A percentile compares a stretch with the other conserved stretches of the same genome.
Conservation (phyloP, 1,140 invertebrate species). For the Drosophila tristis region DNA sequence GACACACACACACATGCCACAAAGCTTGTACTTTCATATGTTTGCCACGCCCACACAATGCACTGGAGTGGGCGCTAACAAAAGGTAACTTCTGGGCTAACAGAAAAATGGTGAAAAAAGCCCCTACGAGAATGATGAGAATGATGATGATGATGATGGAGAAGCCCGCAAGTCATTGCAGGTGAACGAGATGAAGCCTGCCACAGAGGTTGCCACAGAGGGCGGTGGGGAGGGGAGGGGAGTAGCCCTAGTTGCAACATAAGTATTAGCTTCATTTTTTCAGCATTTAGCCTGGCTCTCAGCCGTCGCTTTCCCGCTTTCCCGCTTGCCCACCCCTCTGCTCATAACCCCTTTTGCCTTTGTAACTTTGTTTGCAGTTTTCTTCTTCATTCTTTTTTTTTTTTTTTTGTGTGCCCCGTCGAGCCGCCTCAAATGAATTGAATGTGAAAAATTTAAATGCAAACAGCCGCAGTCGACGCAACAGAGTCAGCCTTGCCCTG, state of each 20-base stretch:
- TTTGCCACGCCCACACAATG: conserved; percentile 70
- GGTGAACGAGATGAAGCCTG: conserved; percentile 33
- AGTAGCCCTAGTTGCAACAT: conserved; percentile 69
- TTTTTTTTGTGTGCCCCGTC: conserved; percentile 50
- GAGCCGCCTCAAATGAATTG: conserved; percentile 81
- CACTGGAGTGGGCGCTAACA: conserved; percentile 38
- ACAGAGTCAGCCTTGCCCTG: conserved; percentile 35
- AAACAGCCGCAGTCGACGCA: conserved; percentile 75
- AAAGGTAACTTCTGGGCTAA: conserved; percentile 51
- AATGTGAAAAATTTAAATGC: conserved; percentile 82
- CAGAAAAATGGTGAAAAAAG: conserved; percentile 42
- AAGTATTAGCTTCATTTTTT: conserved; percentile 80
- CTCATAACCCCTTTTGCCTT: conserved; percentile 46
- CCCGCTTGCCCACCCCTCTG: no score
- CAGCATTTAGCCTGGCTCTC: conserved; percentile 61
- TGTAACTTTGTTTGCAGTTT: conserved; percentile 72
- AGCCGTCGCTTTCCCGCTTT: neutral
- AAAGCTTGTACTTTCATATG: conserved; percentile 42
- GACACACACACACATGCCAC: conserved; percentile 15
- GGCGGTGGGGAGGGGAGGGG: conserved; percentile 12
- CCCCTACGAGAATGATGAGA: conserved; percentile 12
- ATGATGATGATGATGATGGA: conserved; percentile 46
- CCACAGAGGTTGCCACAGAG: no score
- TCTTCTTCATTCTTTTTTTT: conserved; percentile 37
- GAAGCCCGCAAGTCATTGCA: conserved; percentile 70